Evolutionary conservation across 2,797 vertebrate genomes (phyloP), one percentile per base, ranked within the genome.

Genomic region (Pseudomugil gertrudae): DNA sequence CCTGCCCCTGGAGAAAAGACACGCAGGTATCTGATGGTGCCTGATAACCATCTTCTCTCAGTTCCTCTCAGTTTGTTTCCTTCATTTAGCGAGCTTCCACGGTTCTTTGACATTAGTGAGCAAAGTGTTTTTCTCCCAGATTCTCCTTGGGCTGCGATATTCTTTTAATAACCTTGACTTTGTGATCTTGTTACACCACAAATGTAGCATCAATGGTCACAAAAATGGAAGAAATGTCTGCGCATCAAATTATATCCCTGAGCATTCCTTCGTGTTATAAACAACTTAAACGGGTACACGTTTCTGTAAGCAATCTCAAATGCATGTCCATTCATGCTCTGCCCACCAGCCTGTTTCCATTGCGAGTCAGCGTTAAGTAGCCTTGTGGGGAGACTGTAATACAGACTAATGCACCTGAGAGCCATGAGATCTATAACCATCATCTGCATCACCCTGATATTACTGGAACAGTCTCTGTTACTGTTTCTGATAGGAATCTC

Each of bases 321-420:
- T 72, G 69, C 75, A 75, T 23, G 59, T 75, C 72, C 69, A 69
- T 74, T 56, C 74, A 66, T 71, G 71, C 53, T 40, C 43, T 0
- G 24, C 69, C 79, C 38, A 47, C 72, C 71, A 23, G 78, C 50
- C 66, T 82, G 81, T 86, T 89, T 90, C 88, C 88, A 87, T 56
- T 77, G 81, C 71, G 33, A 60, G 75, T 2, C 38, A 67, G 66
- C 85, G 5, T 89, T 90, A 89, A 91, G 88, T 85, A 89, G 83
- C 79, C 88, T 90, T 92, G 90, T 84, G 89, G 90, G 89, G 87
- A 90, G 63, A 83, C 89, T 84, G 87, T 87, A 89, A 90, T 91
- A 79, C 74, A 68, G 86, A 79, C 90, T 92, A 93, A 93, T 92
- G 91, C 89, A 93, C 89, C 90, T 90, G 90, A 91, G 89, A 90